Evolutionary conservation across 2,888 invertebrate genomes (phyloP).

Genomic region (Ditylenchus weischeri): DNA sequence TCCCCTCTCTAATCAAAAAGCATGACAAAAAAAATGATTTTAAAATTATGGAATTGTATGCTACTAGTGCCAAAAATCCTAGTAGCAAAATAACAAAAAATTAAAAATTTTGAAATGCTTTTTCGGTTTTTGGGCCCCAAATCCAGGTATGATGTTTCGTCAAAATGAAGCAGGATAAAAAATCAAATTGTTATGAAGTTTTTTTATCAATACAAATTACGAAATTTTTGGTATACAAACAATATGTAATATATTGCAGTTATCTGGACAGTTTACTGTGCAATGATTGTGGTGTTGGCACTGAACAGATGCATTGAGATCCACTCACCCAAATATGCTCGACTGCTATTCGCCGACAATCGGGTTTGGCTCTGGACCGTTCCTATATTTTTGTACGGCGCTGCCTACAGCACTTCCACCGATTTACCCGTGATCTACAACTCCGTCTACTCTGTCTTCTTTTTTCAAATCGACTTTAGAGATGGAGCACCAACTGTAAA

Average conservation of each 20-base stretch:
- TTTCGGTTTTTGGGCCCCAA: too few species aligned
- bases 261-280: neutral
- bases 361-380: conserved; percentile 3
- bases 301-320: conserved; percentile 3
- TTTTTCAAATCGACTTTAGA: conserved; percentile 9
- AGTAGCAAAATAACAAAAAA: too few species aligned
- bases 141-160: too few species aligned
- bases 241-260: neutral
- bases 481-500: neutral
- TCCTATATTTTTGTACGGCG: neutral
- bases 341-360: neutral
- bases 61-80: too few species aligned
- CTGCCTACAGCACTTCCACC: neutral
- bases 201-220: too few species aligned
- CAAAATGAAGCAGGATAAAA: too few species aligned
- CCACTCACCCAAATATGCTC: neutral
- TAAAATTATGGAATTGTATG: too few species aligned
- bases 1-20: too few species aligned
- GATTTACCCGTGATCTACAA: conserved; percentile 2
- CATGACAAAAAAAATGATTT: too few species aligned
- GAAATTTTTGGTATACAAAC: too few species aligned
- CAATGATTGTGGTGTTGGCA: neutral
- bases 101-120: too few species aligned
- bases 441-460: conserved; percentile 1
- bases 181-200: too few species aligned